Evolutionary conservation across 2,888 invertebrate genomes (phyloP).

Genomic region (Dendrolimus houi): DNA sequence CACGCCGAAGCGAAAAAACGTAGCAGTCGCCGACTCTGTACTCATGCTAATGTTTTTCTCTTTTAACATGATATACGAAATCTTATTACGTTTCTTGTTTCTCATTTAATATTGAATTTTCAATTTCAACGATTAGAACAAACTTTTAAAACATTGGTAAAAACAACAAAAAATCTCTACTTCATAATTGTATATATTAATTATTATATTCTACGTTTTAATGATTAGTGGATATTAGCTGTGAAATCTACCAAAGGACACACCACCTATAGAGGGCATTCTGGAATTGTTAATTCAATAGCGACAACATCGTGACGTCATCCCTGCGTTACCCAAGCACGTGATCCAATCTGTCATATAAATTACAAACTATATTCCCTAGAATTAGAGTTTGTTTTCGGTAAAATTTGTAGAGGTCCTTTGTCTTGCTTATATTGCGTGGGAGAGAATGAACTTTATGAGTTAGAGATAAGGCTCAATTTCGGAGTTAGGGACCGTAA

Average conservation of each 20-base stretch:
- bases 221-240: too few relatives aligned
- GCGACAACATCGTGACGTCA: conserved; percentile 54
- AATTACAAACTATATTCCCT: conserved; percentile 70
- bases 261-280: not conserved
- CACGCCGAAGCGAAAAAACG: conserved; percentile 7
- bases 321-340: conserved; percentile 58
- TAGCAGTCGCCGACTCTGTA: not conserved
- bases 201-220: too few relatives aligned
- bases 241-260: too few relatives aligned
- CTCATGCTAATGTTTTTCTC: not conserved
- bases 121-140: too few relatives aligned
- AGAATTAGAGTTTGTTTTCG: conserved; percentile 71
- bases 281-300: not conserved
- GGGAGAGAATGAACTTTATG: conserved; percentile 40
- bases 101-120: too few relatives aligned
- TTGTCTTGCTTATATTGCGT: conserved; percentile 47
- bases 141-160: too few relatives aligned
- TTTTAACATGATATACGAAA: not conserved
- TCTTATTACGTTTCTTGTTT: not conserved
- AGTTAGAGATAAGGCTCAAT: conserved; percentile 35
- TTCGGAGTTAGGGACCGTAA: conserved; percentile 35
- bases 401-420: conserved; percentile 63
- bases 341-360: conserved; percentile 61
- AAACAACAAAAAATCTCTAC: too few relatives aligned
- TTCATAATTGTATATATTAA: too few relatives aligned